Conservation (phyloP, 2,113 vertebrate genomes). For the Chionomys nivalis region DNA sequence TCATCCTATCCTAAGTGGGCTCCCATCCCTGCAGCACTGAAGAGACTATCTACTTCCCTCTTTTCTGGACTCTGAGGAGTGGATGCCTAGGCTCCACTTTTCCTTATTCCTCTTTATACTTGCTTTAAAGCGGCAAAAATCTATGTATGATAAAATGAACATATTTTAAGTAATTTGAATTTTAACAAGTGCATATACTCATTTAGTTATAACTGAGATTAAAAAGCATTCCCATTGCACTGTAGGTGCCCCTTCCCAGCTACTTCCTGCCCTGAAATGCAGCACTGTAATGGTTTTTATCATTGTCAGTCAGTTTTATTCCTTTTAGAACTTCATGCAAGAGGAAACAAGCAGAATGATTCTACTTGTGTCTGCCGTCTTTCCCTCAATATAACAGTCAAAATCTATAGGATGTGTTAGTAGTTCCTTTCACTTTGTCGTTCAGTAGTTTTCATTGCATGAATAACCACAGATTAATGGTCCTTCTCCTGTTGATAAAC, state of each 20-base stretch:
- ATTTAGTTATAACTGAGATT: background rate
- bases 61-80: background rate
- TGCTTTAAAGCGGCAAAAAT: background rate
- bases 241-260: background rate
- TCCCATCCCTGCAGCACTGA: background rate
- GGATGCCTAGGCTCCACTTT: background rate
- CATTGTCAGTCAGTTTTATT: background rate
- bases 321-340: conserved; percentile 39
- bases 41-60: background rate
- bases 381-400: background rate
- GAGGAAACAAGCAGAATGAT: background rate
- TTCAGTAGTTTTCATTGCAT: background rate
- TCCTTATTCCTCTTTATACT: conserved; percentile 1
- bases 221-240: background rate
- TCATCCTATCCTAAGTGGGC: conserved; percentile 33
- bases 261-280: background rate
- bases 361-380: background rate
- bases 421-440: conserved; percentile 40
- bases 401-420: background rate
- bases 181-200: conserved; percentile 36
- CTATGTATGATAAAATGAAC: background rate
- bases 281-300: conserved; percentile 16
- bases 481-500: conserved; percentile 23
- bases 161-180: background rate
- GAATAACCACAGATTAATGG: conserved; percentile 7